A percentile compares a stretch with the other conserved stretches of the same genome.
phyloP scores from a whole-genome alignment of 2,113 vertebrate genomes.

The Lampris incognitus region DNA sequence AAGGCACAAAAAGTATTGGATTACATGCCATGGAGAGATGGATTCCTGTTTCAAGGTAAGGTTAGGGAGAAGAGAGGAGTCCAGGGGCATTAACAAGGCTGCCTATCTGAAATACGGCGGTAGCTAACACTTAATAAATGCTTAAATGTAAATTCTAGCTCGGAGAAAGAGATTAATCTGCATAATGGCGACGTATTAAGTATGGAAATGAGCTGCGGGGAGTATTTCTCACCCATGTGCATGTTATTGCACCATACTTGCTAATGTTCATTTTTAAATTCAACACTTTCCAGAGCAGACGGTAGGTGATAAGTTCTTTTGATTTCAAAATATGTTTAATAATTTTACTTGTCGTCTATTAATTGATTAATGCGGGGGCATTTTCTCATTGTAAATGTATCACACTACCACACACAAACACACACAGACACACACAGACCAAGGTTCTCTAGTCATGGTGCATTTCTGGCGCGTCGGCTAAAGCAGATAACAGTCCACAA shows the following conservation, averaged over 20 bases:
- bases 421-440: conserved; percentile 12
- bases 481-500: too few species aligned
- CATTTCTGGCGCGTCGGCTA: too few species aligned
- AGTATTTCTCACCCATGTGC: background rate
- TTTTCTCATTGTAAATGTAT: too few species aligned
- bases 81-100: conserved; percentile 7
- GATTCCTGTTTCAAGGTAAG: conserved; percentile 76
- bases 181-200: background rate
- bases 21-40: conserved; percentile 55
- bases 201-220: background rate
- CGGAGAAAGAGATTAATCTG: conserved; percentile 16
- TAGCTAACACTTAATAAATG: conserved; percentile 35
- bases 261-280: background rate
- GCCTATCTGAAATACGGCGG: conserved; percentile 35
- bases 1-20: conserved; percentile 68
- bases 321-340: too few species aligned
- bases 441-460: background rate
- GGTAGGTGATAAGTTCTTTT: too few species aligned
- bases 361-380: too few species aligned
- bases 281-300: background rate
- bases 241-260: background rate
- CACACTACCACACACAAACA: background rate
- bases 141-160: conserved; percentile 23
- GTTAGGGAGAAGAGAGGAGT: conserved; percentile 27
- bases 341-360: too few species aligned